Evolutionary conservation across 2,888 invertebrate genomes (phyloP).

Genomic region (Hirudinaria manillensis): DNA sequence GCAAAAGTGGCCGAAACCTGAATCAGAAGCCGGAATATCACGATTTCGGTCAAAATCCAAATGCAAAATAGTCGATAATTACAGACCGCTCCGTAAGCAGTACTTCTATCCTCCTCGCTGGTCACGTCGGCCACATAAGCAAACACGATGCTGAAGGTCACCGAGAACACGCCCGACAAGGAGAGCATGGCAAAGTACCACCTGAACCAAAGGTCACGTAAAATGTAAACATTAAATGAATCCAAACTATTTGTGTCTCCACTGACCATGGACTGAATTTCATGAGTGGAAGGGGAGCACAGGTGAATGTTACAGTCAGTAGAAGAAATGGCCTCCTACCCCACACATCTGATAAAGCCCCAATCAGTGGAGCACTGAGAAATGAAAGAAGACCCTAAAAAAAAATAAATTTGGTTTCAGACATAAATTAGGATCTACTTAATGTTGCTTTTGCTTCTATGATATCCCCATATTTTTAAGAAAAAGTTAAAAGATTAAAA

Average conservation of each 20-base stretch:
- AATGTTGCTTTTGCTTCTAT: not conserved
- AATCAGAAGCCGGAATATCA: not conserved
- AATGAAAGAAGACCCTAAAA: slow-evolving; percentile 84
- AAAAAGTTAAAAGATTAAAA: not conserved
- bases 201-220: slow-evolving; percentile 52
- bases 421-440: not conserved
- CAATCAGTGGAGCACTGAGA: slow-evolving; percentile 90
- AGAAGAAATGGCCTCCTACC: slow-evolving; percentile 74
- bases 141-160: slow-evolving; percentile 97
- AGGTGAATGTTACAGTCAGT: slow-evolving; percentile 94
- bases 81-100: slow-evolving; percentile 83
- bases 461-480: not conserved
- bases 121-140: slow-evolving; percentile 99
- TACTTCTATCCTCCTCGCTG: slow-evolving; percentile 85
- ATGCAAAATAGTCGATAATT: not conserved
- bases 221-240: not conserved
- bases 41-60: not conserved
- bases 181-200: slow-evolving; percentile 99
- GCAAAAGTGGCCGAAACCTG: slow-evolving; percentile 93
- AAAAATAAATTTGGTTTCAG: slow-evolving; percentile 21
- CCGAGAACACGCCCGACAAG: slow-evolving; percentile 95
- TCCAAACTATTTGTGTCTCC: not conserved
- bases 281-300: slow-evolving; percentile 96
- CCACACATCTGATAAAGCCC: slow-evolving; percentile 95
- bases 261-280: slow-evolving; percentile 86